Conservation (phyloP, 1,140 invertebrate genomes). For the Procambarus virginalis region DNA sequence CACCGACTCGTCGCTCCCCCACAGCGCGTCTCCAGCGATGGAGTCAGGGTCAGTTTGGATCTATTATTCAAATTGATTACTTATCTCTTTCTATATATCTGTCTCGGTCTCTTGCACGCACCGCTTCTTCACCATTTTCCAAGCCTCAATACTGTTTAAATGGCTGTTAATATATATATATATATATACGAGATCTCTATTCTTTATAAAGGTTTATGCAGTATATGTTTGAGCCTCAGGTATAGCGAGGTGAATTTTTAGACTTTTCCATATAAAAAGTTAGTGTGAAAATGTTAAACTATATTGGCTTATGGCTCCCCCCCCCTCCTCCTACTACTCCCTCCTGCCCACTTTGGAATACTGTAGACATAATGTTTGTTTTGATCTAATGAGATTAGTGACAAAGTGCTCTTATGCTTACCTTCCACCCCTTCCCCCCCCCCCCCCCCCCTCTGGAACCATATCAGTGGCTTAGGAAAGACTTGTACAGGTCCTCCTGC, state of each 20-base stretch:
- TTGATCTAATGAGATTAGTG: neutral
- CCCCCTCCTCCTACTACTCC: too few species aligned
- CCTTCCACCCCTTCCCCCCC: neutral
- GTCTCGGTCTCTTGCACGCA: neutral
- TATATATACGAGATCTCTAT: neutral
- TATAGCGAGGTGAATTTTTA: neutral
- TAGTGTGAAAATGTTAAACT: neutral
- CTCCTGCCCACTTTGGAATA: neutral
- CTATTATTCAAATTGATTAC: slow-evolving; percentile 10
- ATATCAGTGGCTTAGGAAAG: neutral
- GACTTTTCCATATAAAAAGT: neutral
- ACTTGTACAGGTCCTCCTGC: neutral
- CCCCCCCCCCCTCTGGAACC: neutral
- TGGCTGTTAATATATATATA: neutral
- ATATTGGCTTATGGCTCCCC: neutral
- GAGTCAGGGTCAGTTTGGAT: slow-evolving; percentile 11
- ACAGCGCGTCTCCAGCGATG: neutral
- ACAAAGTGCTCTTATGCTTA: neutral
- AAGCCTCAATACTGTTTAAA: neutral
- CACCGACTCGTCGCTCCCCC: neutral
- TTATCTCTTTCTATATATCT: neutral
- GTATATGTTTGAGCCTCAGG: neutral
- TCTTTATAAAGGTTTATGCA: neutral
- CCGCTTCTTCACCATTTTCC: neutral
- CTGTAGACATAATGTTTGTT: neutral